Evolutionary conservation across 2,888 invertebrate genomes (phyloP), one percentile per base, ranked within the genome.

Genomic region (Papilio protenor): DNA sequence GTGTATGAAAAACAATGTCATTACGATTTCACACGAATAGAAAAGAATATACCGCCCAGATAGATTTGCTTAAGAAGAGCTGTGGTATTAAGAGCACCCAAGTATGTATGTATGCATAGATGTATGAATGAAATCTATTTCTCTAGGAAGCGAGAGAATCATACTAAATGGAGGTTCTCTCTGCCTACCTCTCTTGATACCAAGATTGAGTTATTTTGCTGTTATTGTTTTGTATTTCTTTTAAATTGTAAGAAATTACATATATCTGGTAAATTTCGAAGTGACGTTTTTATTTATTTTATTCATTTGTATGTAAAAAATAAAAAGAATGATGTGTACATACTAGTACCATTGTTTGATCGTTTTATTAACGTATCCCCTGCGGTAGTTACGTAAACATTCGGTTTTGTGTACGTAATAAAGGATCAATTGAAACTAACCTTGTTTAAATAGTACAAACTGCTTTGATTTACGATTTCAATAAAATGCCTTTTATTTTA

Each of bases 341-440:
- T 57, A 57, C 21, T n/a, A n/a, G 66, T 27, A 27, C 27, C 33
- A 69, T 52, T 21, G 55, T 52, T 69, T 55, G 52, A 45, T 45
- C 57, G 45, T 52, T 76, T 72, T 72, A 72, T 76, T 72, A 71
- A 27, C 72, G 64, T 52, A 49, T 72, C 33, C 61, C 71, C 61
- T 27, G 47, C 49, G 71, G 76, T n/a, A 59, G 59, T 72, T 64
- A 64, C 21, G 71, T 76, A 72, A 76, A 72, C 72, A 40, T 69
- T 75, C 45, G 55, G 55, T 70, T 76, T 72, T 52, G 76, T 72
- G 33, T 76, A 52, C n/a, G 61, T 64, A 72, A 72, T 76, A 76
- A 72, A 76, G 71, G 33, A 52, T 72, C 59, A 72, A 72, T 72
- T 76, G 76, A 70, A 76, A 70, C 70, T 76, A 72, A 64, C 72